Conservation (phyloP, 2,888 invertebrate species). For the Lepidocyrtinus sp. region DNA sequence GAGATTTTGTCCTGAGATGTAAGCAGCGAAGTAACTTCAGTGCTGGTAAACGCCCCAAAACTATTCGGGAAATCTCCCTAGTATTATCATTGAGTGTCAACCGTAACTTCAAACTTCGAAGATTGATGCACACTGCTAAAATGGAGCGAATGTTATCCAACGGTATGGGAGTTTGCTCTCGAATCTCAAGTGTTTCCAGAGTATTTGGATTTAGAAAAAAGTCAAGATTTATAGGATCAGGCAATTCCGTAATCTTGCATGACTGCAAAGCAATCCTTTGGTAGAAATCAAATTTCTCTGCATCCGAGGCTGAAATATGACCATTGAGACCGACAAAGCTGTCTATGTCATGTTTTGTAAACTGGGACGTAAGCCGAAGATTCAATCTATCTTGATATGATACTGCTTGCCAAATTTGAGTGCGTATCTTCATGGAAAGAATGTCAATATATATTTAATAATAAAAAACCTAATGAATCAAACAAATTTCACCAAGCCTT, state of each 20-base stretch:
- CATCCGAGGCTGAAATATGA: conserved; percentile 13
- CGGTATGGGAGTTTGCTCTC: conserved; percentile 48
- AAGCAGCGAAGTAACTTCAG: conserved; percentile 39
- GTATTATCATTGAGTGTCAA: conserved; percentile 36
- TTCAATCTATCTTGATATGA: conserved; percentile 40
- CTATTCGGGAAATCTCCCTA: conserved; percentile 38
- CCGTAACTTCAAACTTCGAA: conserved; percentile 41
- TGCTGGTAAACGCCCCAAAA: conserved; percentile 36
- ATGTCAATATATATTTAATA: no score
- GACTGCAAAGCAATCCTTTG: conserved; percentile 47
- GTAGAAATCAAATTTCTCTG: conserved; percentile 45
- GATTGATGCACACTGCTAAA: conserved; percentile 41
- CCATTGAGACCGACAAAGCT: conserved; percentile 46
- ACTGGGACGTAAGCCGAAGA: conserved; percentile 41
- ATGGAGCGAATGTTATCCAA: conserved; percentile 40
- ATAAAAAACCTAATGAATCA: no score
- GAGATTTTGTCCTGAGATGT: conserved; percentile 34
- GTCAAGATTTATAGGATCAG: conserved; percentile 33
- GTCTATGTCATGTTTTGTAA: conserved; percentile 51
- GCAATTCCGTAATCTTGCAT: conserved; percentile 44
- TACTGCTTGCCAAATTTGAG: conserved; percentile 47
- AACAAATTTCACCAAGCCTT: no score
- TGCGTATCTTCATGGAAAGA: no score
- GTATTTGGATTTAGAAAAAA: conserved; percentile 50
- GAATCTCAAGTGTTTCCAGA: conserved; percentile 36